Evolutionary conservation across 1,140 invertebrate genomes (phyloP), one percentile per base, ranked within the genome.

Genomic region (Leptopilina boulardi): DNA sequence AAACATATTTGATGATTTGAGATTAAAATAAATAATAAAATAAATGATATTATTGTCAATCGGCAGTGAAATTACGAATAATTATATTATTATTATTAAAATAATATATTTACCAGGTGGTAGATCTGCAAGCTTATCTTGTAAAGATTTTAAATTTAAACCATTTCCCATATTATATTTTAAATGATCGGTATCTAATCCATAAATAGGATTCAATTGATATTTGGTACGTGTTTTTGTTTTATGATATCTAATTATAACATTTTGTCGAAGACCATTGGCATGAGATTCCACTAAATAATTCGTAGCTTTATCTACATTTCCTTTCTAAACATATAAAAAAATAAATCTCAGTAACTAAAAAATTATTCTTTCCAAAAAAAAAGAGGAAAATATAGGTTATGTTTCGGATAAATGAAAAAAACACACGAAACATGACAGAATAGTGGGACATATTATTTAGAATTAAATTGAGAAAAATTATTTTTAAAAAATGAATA

Each of bases 221-320:
- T 85, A 73, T 73, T 71, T 77, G 44, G 77, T 70, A 0, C 84
- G 71, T 21, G 84, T 19, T 76, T 86, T 75, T 11, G 74, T 85
- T 80, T 90, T 91, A 0, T 78, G 19, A 76, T 56, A 85, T 75
- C 88, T 87, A 2, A 87, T 80, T 19, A 87, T 76, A 30, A 89
- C 81, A 73, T 88, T 89, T 70, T 89, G 87, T 42, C 88, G 82
- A 21, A 90, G 77, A 80, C 85, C 80, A 44, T 80, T 76, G 11
- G 88, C 83, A 73, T 90, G 89, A 0, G 89, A 88, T 79, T 89
- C 87, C 26, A 85, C 77, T 47, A 91, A 84, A 77, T 89, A 76
- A 80, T 70, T 85, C 18, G 89, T 85, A 38, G 86, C 89, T 74
- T 87, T 77, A 0, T 85, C 18, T 79, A 89, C 87, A 74, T 87